These are phyloP conservation scores for Siniperca undulata DNA, from an alignment of 2,797 vertebrate genomes.

Conservation along the genomic window DNA sequence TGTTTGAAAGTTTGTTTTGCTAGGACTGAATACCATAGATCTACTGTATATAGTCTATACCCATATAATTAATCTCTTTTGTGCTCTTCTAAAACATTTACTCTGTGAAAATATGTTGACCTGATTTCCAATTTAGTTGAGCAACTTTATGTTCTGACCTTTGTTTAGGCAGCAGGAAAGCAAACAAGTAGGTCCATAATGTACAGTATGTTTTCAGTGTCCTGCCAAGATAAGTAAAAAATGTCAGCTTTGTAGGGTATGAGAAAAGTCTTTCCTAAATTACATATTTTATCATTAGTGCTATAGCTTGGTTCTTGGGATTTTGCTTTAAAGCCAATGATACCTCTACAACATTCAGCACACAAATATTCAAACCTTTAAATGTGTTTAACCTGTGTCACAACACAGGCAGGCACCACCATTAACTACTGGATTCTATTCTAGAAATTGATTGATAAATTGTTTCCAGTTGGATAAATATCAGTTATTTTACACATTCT, in stretches of 20 bases:
- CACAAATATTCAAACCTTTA: not conserved
- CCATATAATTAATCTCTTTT: not conserved
- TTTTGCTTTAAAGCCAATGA: not conserved
- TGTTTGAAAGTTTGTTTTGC: not conserved
- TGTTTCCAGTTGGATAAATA: not conserved
- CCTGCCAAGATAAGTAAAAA: not conserved
- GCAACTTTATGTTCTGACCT: conserved; percentile 11
- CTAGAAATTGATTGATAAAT: not conserved
- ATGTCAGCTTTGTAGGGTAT: not conserved
- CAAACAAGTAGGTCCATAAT: conserved; percentile 10
- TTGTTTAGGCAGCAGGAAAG: conserved; percentile 20
- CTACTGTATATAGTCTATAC: not conserved
- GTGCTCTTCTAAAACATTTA: conserved; percentile 9
- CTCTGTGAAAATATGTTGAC: conserved; percentile 27
- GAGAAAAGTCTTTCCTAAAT: not conserved
- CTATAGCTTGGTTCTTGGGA: not conserved
- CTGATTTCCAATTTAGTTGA: conserved; percentile 35
- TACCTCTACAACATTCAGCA: not conserved
- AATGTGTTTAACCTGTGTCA: not conserved
- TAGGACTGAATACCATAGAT: not conserved
- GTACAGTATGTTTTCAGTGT: not conserved
- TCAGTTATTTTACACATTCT: not conserved
- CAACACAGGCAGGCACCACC: no score
- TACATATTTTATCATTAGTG: not conserved
- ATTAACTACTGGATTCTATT: not conserved